phyloP scores from a whole-genome alignment of 2,888 invertebrate genomes.

The Zelleria hepariella region DNA sequence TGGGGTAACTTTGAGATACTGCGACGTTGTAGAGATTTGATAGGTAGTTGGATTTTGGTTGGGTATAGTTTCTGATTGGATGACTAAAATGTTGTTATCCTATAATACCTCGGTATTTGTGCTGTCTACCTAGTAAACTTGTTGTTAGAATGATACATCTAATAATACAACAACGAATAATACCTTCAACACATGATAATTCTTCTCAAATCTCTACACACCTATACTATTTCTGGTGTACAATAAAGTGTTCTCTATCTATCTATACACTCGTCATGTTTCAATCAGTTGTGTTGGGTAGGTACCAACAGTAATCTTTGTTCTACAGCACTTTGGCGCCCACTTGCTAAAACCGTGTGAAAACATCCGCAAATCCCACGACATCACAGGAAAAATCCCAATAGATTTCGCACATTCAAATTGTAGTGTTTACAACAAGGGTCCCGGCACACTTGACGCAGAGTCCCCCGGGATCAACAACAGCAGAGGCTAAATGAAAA shows the following conservation, averaged over 20 bases:
- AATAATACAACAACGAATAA: too few relatives aligned
- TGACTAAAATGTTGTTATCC: not conserved
- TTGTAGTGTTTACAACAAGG: conserved; percentile 39
- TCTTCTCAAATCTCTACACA: too few relatives aligned
- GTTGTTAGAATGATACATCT: too few relatives aligned
- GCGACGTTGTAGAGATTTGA: not conserved
- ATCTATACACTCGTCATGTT: too few relatives aligned
- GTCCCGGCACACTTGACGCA: conserved; percentile 45
- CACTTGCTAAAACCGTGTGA: conserved; percentile 37
- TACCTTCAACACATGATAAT: too few relatives aligned
- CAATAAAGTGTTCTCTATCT: too few relatives aligned
- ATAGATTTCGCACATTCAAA: conserved; percentile 51
- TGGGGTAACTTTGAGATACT: conserved; percentile 7
- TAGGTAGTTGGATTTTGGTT: not conserved
- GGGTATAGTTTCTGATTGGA: not conserved
- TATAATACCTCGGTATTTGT: too few relatives aligned
- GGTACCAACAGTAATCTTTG: too few relatives aligned
- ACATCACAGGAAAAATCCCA: conserved; percentile 14
- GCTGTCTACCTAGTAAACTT: too few relatives aligned
- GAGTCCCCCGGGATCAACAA: conserved; percentile 49
- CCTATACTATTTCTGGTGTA: too few relatives aligned
- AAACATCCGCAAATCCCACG: conserved; percentile 46
- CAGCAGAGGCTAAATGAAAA: conserved; percentile 61
- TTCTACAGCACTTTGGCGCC: too few relatives aligned
- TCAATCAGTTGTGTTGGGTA: too few relatives aligned